Conservation (phyloP, 2,113 vertebrate genomes). For the Rallus limicola region DNA sequence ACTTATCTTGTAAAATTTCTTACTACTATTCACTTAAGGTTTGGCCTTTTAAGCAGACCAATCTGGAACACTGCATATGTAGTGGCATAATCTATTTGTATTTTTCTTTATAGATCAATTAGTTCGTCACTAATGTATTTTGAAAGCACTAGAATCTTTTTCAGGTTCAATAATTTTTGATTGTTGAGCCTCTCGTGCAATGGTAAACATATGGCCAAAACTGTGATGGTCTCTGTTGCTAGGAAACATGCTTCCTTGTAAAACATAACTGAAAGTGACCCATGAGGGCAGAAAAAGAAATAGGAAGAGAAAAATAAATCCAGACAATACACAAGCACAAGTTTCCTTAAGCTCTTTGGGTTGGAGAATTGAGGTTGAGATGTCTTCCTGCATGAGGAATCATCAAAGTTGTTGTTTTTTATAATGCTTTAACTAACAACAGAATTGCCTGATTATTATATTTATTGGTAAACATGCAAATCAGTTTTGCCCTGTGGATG, state of each 20-base stretch:
- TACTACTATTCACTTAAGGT: neutral
- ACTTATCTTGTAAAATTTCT: neutral
- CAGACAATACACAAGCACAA: neutral
- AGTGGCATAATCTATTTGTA: neutral
- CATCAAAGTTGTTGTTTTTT: neutral
- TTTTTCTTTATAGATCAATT: neutral
- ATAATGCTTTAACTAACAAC: neutral
- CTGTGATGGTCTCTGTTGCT: neutral
- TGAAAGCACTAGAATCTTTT: neutral
- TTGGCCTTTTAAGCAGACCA: neutral
- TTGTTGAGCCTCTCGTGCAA: neutral
- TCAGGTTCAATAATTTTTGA: neutral
- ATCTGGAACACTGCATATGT: neutral
- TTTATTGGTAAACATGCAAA: constrained; percentile 26
- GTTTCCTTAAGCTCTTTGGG: neutral
- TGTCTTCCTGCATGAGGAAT: neutral
- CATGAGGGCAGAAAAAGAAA: neutral
- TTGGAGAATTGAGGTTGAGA: neutral
- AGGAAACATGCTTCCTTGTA: neutral
- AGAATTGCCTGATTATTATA: neutral
- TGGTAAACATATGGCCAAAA: neutral
- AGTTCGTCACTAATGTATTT: neutral
- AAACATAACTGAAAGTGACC: neutral
- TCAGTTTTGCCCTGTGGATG: neutral
- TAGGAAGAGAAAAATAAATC: neutral